Evolutionary conservation across 2,888 invertebrate species (phyloP).

Genomic region (Sarcophaga subvicina): DNA sequence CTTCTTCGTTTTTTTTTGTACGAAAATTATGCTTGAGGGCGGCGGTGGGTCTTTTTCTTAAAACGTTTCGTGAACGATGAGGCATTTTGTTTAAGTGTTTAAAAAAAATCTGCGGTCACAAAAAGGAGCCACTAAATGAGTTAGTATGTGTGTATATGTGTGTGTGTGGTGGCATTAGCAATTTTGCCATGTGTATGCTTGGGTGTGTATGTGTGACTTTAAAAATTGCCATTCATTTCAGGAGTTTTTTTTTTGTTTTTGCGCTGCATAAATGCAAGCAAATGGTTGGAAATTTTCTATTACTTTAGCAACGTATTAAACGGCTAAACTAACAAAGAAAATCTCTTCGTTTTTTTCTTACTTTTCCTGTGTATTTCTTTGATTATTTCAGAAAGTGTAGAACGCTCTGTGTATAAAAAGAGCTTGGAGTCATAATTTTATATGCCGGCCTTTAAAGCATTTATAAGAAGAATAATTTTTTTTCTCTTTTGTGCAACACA

Average conservation of each 20-base stretch:
- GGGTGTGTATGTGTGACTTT: not conserved
- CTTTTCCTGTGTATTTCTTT: too few species aligned
- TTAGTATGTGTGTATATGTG: not conserved
- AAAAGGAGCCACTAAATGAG: constrained; percentile 3
- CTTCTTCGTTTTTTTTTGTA: constrained; percentile 3
- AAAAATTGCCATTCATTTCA: constrained; percentile 57
- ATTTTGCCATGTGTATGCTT: not conserved
- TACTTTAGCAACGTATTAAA: constrained; percentile 3
- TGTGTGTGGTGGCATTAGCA: constrained; percentile 27
- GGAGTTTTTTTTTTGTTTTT: not conserved
- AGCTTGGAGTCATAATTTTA: constrained; percentile 59
- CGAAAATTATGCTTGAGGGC: constrained; percentile 62
- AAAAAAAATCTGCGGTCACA: not conserved
- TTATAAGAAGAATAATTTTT: constrained; percentile 11
- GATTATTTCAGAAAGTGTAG: too few species aligned
- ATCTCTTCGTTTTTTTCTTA: not conserved
- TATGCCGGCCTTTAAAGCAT: constrained; percentile 11
- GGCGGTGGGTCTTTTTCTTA: constrained; percentile 63
- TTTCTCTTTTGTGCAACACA: constrained; percentile 10
- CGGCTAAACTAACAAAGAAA: constrained; percentile 7
- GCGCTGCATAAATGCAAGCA: not conserved
- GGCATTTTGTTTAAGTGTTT: constrained; percentile 16
- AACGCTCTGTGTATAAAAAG: not conserved
- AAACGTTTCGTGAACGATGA: constrained; percentile 46
- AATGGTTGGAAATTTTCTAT: not conserved